A percentile compares a stretch with the other conserved stretches of the same genome.
Conservation (phyloP, 2,113 vertebrate genomes). For the Gopherus flavomarginatus region DNA sequence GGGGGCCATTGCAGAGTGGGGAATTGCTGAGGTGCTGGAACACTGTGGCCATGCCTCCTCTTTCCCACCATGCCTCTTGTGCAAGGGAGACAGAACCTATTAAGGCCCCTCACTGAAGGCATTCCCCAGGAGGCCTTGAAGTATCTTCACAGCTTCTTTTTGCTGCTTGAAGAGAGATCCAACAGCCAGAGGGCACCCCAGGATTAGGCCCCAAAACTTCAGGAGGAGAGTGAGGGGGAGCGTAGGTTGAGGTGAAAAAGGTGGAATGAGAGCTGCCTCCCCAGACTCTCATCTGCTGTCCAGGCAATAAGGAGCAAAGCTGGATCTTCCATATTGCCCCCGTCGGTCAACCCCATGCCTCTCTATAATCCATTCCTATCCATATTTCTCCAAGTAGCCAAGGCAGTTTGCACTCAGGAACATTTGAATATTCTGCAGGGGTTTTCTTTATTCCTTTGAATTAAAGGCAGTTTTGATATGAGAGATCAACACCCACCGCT, state of each 20-base stretch:
- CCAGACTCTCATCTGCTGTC: not conserved
- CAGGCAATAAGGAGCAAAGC: not conserved
- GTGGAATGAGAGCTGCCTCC: not conserved
- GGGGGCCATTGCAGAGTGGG: not conserved
- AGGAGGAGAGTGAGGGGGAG: not conserved
- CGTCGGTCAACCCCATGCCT: not conserved
- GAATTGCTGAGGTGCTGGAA: too few relatives aligned
- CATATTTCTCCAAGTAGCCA: not conserved
- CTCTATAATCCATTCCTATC: not conserved
- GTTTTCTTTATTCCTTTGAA: not conserved
- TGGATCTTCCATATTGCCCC: not conserved
- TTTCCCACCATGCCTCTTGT: not conserved
- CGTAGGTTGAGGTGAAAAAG: not conserved
- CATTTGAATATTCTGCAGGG: not conserved
- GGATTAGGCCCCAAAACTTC: not conserved
- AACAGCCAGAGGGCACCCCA: not conserved
- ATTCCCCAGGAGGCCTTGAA: not conserved
- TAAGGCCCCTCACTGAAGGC: not conserved
- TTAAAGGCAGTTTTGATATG: not conserved
- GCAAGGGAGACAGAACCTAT: not conserved
- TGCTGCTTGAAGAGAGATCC: not conserved
- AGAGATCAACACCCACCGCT: not conserved
- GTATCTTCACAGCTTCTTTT: not conserved
- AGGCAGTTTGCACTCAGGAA: conserved; percentile 32
- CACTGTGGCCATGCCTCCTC: not conserved